Evolutionary conservation across 2,797 vertebrate genomes (phyloP).

Genomic region (Ara ararauna): DNA sequence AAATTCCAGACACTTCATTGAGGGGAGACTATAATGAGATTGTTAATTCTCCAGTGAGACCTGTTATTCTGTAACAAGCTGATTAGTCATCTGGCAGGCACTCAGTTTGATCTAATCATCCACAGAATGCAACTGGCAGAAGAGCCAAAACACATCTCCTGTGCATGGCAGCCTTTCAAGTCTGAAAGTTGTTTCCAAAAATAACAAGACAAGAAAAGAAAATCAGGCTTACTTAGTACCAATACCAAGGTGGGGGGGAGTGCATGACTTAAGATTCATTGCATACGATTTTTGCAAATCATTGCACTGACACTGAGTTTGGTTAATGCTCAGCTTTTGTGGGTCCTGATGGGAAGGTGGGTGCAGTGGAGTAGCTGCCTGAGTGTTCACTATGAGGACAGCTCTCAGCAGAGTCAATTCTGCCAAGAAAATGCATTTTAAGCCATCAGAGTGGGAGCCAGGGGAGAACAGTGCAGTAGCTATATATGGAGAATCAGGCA

Average conservation of each 20-base stretch:
- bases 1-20: slow-evolving; percentile 50
- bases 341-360: not conserved
- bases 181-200: slow-evolving; percentile 37
- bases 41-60: slow-evolving; percentile 29
- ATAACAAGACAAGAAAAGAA: slow-evolving; percentile 2
- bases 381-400: slow-evolving; percentile 3
- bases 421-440: slow-evolving; percentile 11
- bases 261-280: not conserved
- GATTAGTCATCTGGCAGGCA: slow-evolving; percentile 63
- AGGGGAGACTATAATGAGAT: slow-evolving; percentile 26
- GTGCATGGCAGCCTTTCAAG: slow-evolving; percentile 3
- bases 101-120: slow-evolving; percentile 47
- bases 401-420: slow-evolving; percentile 34
- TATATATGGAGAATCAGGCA: slow-evolving; percentile 43
- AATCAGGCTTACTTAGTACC: not conserved
- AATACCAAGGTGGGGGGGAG: not conserved
- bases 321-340: not conserved
- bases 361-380: not conserved
- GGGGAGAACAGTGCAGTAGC: not conserved
- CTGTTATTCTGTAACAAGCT: slow-evolving; percentile 48
- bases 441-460: slow-evolving; percentile 22
- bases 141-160: slow-evolving; percentile 41
- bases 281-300: not conserved
- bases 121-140: slow-evolving; percentile 35
- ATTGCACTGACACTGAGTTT: not conserved